Conservation (phyloP, 2,113 vertebrate species). For the Apodemus speciosus region DNA sequence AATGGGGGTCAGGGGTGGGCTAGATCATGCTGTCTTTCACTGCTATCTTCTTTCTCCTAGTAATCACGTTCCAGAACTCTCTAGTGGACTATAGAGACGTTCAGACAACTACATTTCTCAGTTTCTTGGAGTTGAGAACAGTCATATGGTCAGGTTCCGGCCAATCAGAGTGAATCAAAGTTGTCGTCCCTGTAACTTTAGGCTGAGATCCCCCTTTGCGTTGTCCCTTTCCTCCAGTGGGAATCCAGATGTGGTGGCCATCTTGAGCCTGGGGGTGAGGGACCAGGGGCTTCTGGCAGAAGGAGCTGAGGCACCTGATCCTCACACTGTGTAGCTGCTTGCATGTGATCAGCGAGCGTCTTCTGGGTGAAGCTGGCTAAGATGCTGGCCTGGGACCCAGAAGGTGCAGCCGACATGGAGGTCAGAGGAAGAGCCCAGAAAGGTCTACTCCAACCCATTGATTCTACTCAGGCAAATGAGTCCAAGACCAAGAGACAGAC, state of each 20-base stretch:
- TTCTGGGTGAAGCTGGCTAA: not conserved
- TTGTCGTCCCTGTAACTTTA: not conserved
- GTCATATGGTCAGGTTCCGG: not conserved
- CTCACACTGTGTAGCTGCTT: not conserved
- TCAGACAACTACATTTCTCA: not conserved
- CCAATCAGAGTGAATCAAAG: not conserved
- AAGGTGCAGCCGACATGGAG: not conserved
- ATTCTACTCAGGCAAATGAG: not conserved
- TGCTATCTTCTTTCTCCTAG: too few species aligned
- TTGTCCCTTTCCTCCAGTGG: not conserved
- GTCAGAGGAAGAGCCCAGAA: not conserved
- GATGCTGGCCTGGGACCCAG: not conserved
- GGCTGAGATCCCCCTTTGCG: not conserved
- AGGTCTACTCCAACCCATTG: not conserved
- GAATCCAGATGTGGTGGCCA: not conserved
- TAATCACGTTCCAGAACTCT: too few species aligned
- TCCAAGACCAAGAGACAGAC: not conserved
- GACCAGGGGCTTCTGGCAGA: not conserved
- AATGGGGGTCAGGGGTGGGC: not conserved
- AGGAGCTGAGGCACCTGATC: not conserved
- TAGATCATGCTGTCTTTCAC: not conserved
- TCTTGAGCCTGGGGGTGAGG: not conserved
- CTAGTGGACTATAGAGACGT: too few species aligned
- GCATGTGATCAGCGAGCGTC: not conserved
- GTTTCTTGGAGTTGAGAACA: not conserved